phyloP scores from a whole-genome alignment of 2,797 vertebrate species.

The Pristis pectinata region DNA sequence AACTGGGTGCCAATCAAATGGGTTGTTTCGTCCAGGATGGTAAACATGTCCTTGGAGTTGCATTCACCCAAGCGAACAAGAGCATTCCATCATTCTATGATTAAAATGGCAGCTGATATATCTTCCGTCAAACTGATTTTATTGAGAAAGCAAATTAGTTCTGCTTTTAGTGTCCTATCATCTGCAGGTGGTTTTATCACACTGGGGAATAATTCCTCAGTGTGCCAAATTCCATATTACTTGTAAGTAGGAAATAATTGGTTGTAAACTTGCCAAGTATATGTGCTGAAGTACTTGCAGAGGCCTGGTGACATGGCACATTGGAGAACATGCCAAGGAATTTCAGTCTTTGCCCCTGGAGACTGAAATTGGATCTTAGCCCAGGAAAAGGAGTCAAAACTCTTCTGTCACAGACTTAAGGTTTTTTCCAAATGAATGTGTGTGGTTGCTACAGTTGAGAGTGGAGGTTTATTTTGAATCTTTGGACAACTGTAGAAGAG shows the following conservation, averaged over 20 bases:
- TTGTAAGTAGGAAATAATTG: not conserved
- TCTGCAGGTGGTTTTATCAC: not conserved
- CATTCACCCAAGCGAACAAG: no score
- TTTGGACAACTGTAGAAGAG: not conserved
- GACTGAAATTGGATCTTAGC: not conserved
- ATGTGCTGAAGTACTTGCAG: not conserved
- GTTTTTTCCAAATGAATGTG: not conserved
- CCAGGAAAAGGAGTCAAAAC: not conserved
- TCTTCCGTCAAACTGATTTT: not conserved
- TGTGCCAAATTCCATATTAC: not conserved
- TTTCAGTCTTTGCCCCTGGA: not conserved
- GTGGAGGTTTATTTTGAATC: not conserved
- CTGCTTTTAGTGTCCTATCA: not conserved
- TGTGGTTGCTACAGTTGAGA: not conserved
- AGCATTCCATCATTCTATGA: no score
- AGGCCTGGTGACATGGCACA: not conserved
- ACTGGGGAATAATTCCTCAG: not conserved
- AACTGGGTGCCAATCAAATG: no score
- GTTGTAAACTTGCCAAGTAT: no score
- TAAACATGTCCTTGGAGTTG: no score
- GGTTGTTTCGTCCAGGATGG: no score
- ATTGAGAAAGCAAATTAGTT: not conserved
- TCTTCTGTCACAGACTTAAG: not conserved
- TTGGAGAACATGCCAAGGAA: not conserved
- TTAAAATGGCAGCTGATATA: not conserved